Percentiles rank a stretch among this genome's conserved stretches.
These are phyloP conservation scores for Aegypius monachus DNA, from an alignment of 2,113 vertebrate species.

Conservation along the genomic window DNA sequence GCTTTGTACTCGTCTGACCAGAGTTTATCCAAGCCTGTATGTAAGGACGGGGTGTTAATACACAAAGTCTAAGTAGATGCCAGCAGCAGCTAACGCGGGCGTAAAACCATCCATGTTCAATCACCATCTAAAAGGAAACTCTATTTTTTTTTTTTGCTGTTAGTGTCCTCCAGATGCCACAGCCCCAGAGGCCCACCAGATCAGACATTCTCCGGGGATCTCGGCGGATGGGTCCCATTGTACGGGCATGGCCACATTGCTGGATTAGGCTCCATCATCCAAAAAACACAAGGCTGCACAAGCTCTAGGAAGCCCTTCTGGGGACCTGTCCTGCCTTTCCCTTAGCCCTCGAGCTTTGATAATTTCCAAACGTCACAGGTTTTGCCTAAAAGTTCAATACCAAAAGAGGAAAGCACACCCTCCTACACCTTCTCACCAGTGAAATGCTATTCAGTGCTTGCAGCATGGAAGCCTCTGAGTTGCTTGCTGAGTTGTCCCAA, in stretches of 20 bases:
- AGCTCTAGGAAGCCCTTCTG: neutral
- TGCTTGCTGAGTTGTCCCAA: neutral
- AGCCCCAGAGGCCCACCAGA: neutral
- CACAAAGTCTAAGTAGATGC: neutral
- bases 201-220: rapidly evolving
- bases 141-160: too few species aligned
- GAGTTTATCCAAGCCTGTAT: neutral
- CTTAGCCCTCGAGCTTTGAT: rapidly evolving
- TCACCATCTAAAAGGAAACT: neutral
- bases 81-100: rapidly evolving
- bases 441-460: rapidly evolving
- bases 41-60: rapidly evolving
- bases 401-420: neutral
- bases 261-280: neutral
- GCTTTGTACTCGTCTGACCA: neutral
- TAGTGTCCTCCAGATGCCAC: neutral
- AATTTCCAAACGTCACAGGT: neutral
- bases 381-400: neutral
- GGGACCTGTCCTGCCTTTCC: neutral
- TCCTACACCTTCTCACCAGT: neutral
- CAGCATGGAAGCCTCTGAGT: neutral
- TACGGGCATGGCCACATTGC: rapidly evolving
- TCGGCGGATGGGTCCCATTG: rapidly evolving
- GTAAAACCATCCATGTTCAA: neutral
- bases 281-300: neutral